Evolutionary conservation across 2,888 invertebrate genomes (phyloP).

Genomic region (Microchrysa polita): DNA sequence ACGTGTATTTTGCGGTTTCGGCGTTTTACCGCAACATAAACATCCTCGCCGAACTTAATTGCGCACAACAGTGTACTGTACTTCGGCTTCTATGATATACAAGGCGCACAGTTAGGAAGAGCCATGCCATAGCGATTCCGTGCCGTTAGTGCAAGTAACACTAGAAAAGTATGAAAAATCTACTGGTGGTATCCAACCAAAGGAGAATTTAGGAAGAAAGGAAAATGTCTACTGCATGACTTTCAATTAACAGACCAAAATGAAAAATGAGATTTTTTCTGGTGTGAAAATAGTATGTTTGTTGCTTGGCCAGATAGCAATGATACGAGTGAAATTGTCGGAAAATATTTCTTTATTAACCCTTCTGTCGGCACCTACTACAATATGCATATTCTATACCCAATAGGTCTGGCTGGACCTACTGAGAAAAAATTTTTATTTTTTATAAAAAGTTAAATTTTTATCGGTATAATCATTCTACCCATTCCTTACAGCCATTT

Average conservation of each 20-base stretch:
- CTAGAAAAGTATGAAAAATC: background rate
- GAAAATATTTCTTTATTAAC: too few relatives aligned
- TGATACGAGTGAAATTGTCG: too few relatives aligned
- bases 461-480: too few relatives aligned
- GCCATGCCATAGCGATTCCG: background rate
- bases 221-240: slow-evolving; percentile 19
- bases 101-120: background rate
- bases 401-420: too few relatives aligned
- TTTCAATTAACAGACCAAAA: slow-evolving; percentile 7
- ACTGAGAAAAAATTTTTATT: too few relatives aligned
- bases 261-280: slow-evolving; percentile 16
- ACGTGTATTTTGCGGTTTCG: background rate
- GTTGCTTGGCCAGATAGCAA: too few relatives aligned
- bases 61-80: background rate
- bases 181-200: background rate
- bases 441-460: too few relatives aligned
- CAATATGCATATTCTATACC: too few relatives aligned
- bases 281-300: too few relatives aligned
- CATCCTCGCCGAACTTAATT: background rate
- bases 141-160: background rate
- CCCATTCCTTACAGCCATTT: too few relatives aligned
- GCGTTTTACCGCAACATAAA: slow-evolving; percentile 13
- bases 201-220: background rate
- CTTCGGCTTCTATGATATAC: background rate
- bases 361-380: too few relatives aligned